These are phyloP conservation scores for Drosophila kohkoa DNA, from an alignment of 1,140 invertebrate species.

Conservation along the genomic window DNA sequence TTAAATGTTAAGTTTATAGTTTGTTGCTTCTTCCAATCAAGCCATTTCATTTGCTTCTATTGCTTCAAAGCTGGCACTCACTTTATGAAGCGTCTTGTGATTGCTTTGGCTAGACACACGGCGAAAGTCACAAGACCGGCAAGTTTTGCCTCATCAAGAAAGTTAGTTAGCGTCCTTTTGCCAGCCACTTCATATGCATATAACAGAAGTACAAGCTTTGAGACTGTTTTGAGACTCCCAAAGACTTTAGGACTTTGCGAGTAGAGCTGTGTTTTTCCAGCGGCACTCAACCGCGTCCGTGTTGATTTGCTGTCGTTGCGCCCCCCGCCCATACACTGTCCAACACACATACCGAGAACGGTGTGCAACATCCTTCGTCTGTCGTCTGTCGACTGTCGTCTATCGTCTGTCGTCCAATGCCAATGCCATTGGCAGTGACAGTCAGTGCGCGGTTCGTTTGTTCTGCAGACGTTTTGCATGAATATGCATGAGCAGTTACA, in stretches of 20 bases:
- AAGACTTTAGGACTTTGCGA: constrained; percentile 23
- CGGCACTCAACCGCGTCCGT: constrained; percentile 52
- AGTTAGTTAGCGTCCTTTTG: constrained; percentile 42
- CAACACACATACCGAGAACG: not conserved
- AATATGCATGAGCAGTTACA: constrained; percentile 80
- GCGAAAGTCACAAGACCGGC: not conserved
- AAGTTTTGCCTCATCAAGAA: constrained; percentile 38
- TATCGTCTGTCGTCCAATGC: constrained; percentile 7
- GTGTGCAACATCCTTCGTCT: not conserved
- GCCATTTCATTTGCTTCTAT: not conserved
- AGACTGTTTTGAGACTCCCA: constrained; percentile 17
- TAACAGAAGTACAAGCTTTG: constrained; percentile 6
- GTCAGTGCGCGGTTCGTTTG: constrained; percentile 63
- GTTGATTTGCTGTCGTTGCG: constrained; percentile 60
- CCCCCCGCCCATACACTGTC: constrained; percentile 1
- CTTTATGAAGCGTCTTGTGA: not conserved
- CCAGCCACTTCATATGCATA: constrained; percentile 21
- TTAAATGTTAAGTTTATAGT: too few relatives aligned
- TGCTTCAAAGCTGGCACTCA: not conserved
- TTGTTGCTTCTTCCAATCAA: not conserved
- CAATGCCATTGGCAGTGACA: constrained; percentile 54
- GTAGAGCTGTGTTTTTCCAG: constrained; percentile 32
- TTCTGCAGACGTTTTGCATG: constrained; percentile 65
- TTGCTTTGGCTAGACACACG: not conserved
- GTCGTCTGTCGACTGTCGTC: too few relatives aligned